Evolutionary conservation across 2,797 vertebrate species (phyloP).

Genomic region (Cossypha polioptera): DNA sequence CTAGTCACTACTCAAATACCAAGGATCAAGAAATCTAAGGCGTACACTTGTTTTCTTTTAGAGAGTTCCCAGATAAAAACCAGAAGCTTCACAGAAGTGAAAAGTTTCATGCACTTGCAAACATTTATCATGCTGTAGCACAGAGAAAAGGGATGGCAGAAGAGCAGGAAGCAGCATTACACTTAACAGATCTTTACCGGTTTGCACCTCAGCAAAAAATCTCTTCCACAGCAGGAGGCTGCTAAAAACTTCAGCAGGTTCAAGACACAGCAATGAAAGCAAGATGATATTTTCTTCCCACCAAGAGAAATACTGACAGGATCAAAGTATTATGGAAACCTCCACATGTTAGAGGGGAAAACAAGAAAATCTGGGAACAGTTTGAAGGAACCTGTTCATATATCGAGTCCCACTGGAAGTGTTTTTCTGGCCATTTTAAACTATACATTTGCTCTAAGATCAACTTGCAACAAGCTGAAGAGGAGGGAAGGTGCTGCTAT

Average conservation of each 20-base stretch:
- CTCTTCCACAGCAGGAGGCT: not conserved
- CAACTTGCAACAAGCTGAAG: not conserved
- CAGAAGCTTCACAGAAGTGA: not conserved
- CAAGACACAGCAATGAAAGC: not conserved
- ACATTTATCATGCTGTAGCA: not conserved
- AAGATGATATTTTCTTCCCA: not conserved
- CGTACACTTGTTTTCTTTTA: not conserved
- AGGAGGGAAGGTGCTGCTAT: not conserved
- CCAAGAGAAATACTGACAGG: not conserved
- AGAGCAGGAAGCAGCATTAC: not conserved
- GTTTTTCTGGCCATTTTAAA: not conserved
- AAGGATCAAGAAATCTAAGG: not conserved
- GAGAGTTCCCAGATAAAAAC: not conserved
- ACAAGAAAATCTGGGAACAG: not conserved
- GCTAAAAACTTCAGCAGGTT: not conserved
- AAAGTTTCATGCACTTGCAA: not conserved
- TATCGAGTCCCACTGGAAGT: not conserved
- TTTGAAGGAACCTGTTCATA: not conserved
- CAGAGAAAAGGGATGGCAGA: not conserved
- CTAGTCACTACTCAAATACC: not conserved
- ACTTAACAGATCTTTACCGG: not conserved
- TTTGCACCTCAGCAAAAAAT: not conserved
- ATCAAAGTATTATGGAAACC: not conserved
- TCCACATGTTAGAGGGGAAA: not conserved
- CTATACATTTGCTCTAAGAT: not conserved